Evolutionary conservation across 2,888 invertebrate species (phyloP).

Genomic region (Andrena trimmerana): DNA sequence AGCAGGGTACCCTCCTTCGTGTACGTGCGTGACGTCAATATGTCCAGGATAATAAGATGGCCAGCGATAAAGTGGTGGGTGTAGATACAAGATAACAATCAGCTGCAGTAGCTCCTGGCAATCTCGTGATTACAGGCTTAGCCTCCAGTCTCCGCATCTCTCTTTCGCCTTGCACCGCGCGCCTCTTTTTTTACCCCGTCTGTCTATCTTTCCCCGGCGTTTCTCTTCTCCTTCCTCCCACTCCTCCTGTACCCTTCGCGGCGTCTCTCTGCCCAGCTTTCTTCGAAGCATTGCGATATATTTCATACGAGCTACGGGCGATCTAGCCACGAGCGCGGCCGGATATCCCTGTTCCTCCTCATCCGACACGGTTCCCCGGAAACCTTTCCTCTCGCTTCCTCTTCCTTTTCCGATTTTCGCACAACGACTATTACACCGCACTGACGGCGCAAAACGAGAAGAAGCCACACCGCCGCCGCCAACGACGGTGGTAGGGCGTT

Average conservation of each 20-base stretch:
- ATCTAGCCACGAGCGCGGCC: slow-evolving; percentile 51
- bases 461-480: slow-evolving; percentile 48
- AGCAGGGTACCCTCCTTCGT: slow-evolving; percentile 63
- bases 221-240: slow-evolving; percentile 44
- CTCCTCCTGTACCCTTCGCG: slow-evolving; percentile 40
- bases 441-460: slow-evolving; percentile 65
- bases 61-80: slow-evolving; percentile 85
- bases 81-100: slow-evolving; percentile 85
- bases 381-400: background rate
- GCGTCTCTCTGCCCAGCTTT: slow-evolving; percentile 34
- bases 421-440: slow-evolving; percentile 73
- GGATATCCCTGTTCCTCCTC: slow-evolving; percentile 33
- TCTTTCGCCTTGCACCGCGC: slow-evolving; percentile 37
- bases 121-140: slow-evolving; percentile 84
- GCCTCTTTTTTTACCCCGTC: slow-evolving; percentile 58
- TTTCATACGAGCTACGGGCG: slow-evolving; percentile 74
- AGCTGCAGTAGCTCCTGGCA: slow-evolving; percentile 84
- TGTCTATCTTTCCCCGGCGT: slow-evolving; percentile 46
- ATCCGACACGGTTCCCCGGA: background rate
- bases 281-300: slow-evolving; percentile 75
- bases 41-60: slow-evolving; percentile 84
- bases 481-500: slow-evolving; percentile 50
- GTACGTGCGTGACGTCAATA: slow-evolving; percentile 84
- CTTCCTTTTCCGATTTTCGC: slow-evolving; percentile 73
- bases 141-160: slow-evolving; percentile 73